Conservation (phyloP, 37 sponge, comb jelly and placozoan species). For the Corticium candelabrum region DNA sequence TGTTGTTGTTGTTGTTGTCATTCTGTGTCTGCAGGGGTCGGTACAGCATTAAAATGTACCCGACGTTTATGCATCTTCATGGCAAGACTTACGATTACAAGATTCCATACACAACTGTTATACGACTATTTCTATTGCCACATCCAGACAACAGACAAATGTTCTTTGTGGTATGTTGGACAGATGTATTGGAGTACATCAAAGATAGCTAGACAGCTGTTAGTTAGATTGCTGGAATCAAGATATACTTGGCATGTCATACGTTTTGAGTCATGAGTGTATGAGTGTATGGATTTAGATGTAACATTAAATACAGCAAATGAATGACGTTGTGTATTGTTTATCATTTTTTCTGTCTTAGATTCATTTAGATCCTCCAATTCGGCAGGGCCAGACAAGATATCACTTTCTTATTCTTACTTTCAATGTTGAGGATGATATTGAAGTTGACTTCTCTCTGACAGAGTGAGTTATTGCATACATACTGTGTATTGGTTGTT, state of each 20-base stretch:
- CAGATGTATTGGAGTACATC: not conserved
- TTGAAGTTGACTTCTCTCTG: not conserved
- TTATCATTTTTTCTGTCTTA: constrained; percentile 17
- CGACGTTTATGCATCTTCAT: constrained; percentile 85
- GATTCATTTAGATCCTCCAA: constrained; percentile 86
- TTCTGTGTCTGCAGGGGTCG: constrained; percentile 60
- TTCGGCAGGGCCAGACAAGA: constrained; percentile 93
- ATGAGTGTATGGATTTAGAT: not conserved
- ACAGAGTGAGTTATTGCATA: constrained; percentile 1
- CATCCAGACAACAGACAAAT: constrained; percentile 86
- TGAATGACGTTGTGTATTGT: no score
- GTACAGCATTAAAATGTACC: constrained; percentile 85
- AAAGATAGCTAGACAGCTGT: not conserved
- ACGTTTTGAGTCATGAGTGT: no score
- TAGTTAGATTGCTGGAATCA: no score
- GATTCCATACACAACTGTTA: constrained; percentile 76
- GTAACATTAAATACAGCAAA: no score
- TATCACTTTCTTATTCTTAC: constrained; percentile 83
- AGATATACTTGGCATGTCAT: no score
- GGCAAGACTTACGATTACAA: constrained; percentile 97
- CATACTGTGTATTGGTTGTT: not conserved
- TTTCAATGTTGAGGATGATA: constrained; percentile 35
- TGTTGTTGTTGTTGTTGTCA: not conserved
- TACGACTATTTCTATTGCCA: constrained; percentile 76
- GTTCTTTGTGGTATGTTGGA: constrained; percentile 83